Percentiles rank a stretch among this genome's conserved stretches.
Conservation (phyloP, 2,797 vertebrate species). For the Austrolebias charrua region DNA sequence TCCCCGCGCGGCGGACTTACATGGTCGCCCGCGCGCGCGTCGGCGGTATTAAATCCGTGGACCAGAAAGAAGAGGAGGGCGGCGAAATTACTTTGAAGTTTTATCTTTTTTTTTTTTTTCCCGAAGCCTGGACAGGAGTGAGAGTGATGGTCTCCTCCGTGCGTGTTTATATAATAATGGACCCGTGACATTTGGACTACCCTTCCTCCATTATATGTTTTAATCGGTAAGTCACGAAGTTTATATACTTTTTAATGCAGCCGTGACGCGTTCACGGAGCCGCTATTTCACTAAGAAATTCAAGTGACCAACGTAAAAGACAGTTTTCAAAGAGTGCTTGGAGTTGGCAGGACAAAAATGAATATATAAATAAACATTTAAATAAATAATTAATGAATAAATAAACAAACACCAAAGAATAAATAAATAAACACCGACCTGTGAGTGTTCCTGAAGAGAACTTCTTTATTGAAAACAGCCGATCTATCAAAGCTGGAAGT, state of each 20-base stretch:
- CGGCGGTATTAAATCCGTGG: conserved; percentile 16
- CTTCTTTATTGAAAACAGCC: too few species aligned
- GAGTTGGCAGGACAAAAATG: too few species aligned
- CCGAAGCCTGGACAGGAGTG: background rate
- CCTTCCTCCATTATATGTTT: conserved; percentile 27
- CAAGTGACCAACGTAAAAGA: too few species aligned
- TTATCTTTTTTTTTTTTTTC: background rate
- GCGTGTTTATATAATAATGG: conserved; percentile 42
- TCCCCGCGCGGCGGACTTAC: conserved; percentile 43
- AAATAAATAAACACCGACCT: background rate
- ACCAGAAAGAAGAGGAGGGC: background rate
- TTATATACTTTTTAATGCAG: background rate
- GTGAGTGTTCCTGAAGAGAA: conserved; percentile 35
- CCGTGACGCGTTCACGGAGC: background rate
- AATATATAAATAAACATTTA: too few species aligned
- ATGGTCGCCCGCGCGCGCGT: background rate
- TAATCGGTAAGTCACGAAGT: conserved; percentile 59
- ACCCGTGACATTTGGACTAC: conserved; percentile 52
- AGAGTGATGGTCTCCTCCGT: background rate
- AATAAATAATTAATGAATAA: too few species aligned
- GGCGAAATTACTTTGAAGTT: conserved; percentile 48
- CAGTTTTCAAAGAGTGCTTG: too few species aligned
- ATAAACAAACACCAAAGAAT: background rate
- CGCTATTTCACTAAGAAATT: conserved; percentile 2
- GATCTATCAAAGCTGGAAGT: too few species aligned